Base-by-base conservation (phyloP, 2,113 vertebrate genomes). In the Apaloderma vittatum region DNA sequence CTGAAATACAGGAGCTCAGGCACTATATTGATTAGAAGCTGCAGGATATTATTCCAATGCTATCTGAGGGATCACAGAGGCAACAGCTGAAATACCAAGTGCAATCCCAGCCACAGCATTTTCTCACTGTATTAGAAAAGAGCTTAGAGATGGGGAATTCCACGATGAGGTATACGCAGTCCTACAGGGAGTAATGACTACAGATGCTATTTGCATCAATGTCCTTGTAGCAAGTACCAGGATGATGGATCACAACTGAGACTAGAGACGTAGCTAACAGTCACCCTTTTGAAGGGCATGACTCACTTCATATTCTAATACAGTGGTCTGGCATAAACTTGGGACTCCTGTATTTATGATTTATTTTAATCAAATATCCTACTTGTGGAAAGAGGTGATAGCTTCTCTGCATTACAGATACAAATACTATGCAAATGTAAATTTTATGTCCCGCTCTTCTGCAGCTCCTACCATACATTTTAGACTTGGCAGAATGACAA, bases 241-340 rank as follows among this genome's bases (percentile, higher is more conserved):
- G 76, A 92, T 97, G 95, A 95, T 87, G 92, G 96, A 97, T 94
- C 94, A 91, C 61, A n/a, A 72, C 72, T 49, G 91, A 91, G 94
- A 70, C 37, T 71, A 90, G 67, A 83, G 46, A 55, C 85, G 65
- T 3, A 88, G 92, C 32, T 63, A 79, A 79, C 19, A 89, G 59
- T 91, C 73, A 92, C 76, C 76, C 88, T 93, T 92, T 34, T 93
- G 92, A 97, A 97, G 92, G 92, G 88, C 95, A 94, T 9, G 30
- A 85, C 86, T 94, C 73, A n/a, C 80, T 92, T 86, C 95, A 68
- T 52, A 88, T 91, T 96, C 92, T 73, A 90, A 79, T 54, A 77
- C 34, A 90, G 85, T 30, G 91, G 88, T n/a, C 90, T 90, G 59
- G 93, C 86, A 95, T 26, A 89, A 96, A 86, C 88, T 40, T 81